A percentile compares a stretch with the other conserved stretches of the same genome.
Conservation (phyloP, 2,113 vertebrate genomes). For the Tamias sibiricus region DNA sequence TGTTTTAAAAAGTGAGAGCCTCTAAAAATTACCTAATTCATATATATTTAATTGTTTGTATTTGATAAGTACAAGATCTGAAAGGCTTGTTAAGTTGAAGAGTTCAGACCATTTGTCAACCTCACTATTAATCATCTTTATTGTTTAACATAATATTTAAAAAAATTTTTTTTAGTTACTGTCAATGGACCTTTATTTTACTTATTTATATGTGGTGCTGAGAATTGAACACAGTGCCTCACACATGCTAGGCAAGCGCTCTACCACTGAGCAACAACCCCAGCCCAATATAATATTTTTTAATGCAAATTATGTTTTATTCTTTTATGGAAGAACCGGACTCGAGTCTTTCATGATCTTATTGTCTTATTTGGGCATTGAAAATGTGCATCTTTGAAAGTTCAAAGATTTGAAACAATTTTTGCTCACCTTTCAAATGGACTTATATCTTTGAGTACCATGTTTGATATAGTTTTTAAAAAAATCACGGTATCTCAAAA, state of each 20-base stretch:
- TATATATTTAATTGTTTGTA: neutral
- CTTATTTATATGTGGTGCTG: no score
- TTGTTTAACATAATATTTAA: constrained; percentile 1
- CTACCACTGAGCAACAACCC: no score
- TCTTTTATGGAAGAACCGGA: neutral
- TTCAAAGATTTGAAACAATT: constrained; percentile 14
- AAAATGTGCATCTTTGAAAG: constrained; percentile 16
- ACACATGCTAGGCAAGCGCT: no score
- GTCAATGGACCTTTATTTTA: no score
- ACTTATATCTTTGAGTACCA: neutral
- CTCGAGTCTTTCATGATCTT: neutral
- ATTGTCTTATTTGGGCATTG: neutral
- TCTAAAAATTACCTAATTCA: neutral
- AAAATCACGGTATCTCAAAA: neutral
- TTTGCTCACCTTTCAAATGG: constrained; percentile 41
- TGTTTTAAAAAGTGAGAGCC: constrained; percentile 11
- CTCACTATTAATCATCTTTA: neutral
- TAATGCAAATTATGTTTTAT: neutral
- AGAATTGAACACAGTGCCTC: no score
- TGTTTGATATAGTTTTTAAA: constrained; percentile 27
- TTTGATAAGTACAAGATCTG: neutral
- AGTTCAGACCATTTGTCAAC: neutral
- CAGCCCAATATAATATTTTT: neutral
- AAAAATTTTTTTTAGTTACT: no score
- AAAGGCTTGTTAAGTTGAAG: neutral